Base-by-base conservation (phyloP, 2,888 invertebrate species). In the Trisateles emortualis region DNA sequence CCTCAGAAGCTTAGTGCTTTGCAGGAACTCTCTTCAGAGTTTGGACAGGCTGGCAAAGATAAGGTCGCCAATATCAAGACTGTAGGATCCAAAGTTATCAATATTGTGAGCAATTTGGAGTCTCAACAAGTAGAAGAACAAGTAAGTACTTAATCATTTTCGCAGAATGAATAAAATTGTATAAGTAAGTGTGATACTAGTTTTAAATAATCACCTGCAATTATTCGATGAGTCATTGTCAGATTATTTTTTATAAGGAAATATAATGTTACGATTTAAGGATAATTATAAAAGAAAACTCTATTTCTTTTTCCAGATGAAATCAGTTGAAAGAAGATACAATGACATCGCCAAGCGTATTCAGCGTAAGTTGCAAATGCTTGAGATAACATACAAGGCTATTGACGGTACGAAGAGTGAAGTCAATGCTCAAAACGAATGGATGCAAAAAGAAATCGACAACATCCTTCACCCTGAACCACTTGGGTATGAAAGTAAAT, bases 91-190 rank as follows among this genome's bases (percentile, higher is more conserved):
- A 94, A 95, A 80, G 96, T 97, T 5, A 95, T 95, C 52, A 96
- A 96, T 59, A 95, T 96, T 19, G 96, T 97, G 9, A 97, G 96
- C 82, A 97, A 97, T 83, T 90, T 98, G 63, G 98, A 98, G 79
- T 96, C 96, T 0, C 97, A 98, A 79, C 98, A 98, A 90, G 96
- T 98, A 1, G 97, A 98, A 80, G 98, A 98, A 82, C 97, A 97
- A 86, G 94, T 94, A 80, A 80, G 84, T 81, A 41, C 44, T 30
- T 24, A 19, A n/a, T n/a, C n/a, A n/a, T n/a, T n/a, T n/a, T n/a
- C n/a, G n/a, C n/a, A n/a, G n/a, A n/a, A n/a, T n/a, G n/a, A n/a
- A n/a, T n/a, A n/a, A n/a, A n/a, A n/a, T n/a, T n/a, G n/a, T n/a
- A n/a, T n/a, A n/a, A n/a, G n/a, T n/a, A n/a, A n/a, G n/a, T n/a